These are phyloP conservation scores for Druon quercuslanigerum DNA, from an alignment of 1,140 invertebrate species.

Conservation along the genomic window DNA sequence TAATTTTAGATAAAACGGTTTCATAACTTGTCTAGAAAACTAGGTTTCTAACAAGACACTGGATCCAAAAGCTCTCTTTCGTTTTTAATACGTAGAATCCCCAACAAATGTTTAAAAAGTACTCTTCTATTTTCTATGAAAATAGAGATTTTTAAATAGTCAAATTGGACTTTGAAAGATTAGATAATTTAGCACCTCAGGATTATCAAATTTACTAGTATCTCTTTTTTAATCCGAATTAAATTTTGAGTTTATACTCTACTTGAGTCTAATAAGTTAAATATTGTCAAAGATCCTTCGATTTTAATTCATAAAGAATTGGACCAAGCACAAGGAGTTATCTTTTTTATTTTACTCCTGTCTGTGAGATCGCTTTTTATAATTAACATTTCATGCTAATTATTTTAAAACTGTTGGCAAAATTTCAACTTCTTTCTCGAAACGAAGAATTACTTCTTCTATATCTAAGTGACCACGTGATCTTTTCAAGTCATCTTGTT, in stretches of 20 bases:
- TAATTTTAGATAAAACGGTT: too few relatives aligned
- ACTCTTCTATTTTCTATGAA: too few relatives aligned
- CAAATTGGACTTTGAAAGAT: background rate
- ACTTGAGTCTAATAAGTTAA: constrained; percentile 3
- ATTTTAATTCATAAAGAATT: background rate
- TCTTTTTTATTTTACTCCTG: background rate
- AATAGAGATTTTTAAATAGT: too few relatives aligned
- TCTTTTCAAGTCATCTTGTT: background rate
- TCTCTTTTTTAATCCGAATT: background rate
- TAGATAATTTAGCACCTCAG: constrained; percentile 22
- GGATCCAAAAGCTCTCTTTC: too few relatives aligned
- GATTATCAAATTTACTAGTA: background rate
- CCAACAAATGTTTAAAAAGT: too few relatives aligned
- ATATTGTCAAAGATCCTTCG: background rate
- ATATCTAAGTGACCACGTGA: background rate
- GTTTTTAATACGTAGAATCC: too few relatives aligned
- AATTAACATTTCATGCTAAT: background rate
- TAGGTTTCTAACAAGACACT: too few relatives aligned
- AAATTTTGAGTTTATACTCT: background rate
- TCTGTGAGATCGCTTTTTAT: background rate
- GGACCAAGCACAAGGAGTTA: background rate
- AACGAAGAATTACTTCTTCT: background rate
- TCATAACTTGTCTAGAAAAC: too few relatives aligned
- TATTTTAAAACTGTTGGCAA: background rate
- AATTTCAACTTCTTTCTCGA: background rate